Base-by-base conservation (phyloP, 2,113 vertebrate species). In the Climacteris rufus region DNA sequence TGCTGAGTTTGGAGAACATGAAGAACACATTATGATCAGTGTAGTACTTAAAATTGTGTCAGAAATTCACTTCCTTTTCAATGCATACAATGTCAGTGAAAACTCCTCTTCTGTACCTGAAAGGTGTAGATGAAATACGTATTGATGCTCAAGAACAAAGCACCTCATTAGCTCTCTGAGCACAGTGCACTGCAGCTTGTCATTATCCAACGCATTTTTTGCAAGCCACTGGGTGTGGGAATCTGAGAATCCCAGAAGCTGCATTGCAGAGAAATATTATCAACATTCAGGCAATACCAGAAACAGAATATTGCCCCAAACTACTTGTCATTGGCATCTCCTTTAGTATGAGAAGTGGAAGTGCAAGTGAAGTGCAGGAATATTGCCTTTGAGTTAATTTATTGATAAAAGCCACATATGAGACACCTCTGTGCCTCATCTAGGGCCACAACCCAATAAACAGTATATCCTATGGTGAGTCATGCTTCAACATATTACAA, bases 121-220 rank as follows among this genome's bases (percentile, higher is more conserved):
- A 69, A 60, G 52, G 30, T 75, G 30, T 23, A 65, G 23, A 44
- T 68, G 16, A 69, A 72, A 83, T 33, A 39, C 4, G 20, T 49
- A 74, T 47, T 56, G 39, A 70, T 47, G 53, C 42, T 50, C 79
- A 68, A 79, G 83, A 96, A 93, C 97, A 97, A 96, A 95, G 90
- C 94, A 97, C 87, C 96, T 95, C 78, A 93, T 94, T 95, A 98
- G 97, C 93, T 97, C 95, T 94, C 94, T 1, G 19, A 93, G 93
- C 93, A 94, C 96, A 97, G 70, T 24, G 27, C 95, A 98, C 90
- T 97, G 87, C 96, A 96, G 94, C 68, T 89, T 72, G 50, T 70
- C 53, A 75, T 94, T 91, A 91, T 64, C 86, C 89, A 94, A 80
- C 85, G 91, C 52, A 71, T 83, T 92, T 84, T 74, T 72, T 69